These are phyloP conservation scores for Drosophila putrida DNA, from an alignment of 2,888 invertebrate species.

Conservation along the genomic window DNA sequence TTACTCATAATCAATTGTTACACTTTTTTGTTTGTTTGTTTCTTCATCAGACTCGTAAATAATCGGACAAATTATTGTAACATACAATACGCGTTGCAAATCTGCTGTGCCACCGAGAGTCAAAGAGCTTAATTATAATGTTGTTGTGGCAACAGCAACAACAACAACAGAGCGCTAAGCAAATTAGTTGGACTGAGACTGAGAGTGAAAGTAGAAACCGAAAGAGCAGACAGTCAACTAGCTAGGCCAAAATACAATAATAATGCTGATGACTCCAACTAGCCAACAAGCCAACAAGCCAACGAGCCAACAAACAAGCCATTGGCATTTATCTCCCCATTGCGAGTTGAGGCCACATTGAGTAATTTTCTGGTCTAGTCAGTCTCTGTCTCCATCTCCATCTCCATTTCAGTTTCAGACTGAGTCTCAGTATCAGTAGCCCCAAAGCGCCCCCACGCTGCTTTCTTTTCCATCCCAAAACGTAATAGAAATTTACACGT, in stretches of 20 bases:
- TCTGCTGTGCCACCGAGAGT: slow-evolving; percentile 38
- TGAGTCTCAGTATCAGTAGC: slow-evolving; percentile 13
- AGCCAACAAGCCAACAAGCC: slow-evolving; percentile 6
- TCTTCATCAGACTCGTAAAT: slow-evolving; percentile 32
- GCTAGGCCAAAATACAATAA: slow-evolving; percentile 16
- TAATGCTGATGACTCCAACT: slow-evolving; percentile 13
- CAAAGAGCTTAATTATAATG: slow-evolving; percentile 71
- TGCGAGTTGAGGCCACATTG: slow-evolving; percentile 47
- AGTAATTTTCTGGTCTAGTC: slow-evolving; percentile 73
- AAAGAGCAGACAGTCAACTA: slow-evolving; percentile 38
- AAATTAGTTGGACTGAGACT: slow-evolving; percentile 47
- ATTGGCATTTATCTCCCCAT: slow-evolving; percentile 38
- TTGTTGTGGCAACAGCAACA: slow-evolving; percentile 33
- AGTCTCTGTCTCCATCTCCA: slow-evolving; percentile 15
- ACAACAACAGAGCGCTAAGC: slow-evolving; percentile 24
- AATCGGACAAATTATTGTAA: slow-evolving; percentile 50
- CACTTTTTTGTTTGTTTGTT: slow-evolving; percentile 43
- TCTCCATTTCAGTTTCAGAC: slow-evolving; percentile 17
- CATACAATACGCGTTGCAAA: slow-evolving; percentile 35
- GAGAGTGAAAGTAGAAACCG: slow-evolving; percentile 67
- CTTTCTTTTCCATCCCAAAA: slow-evolving; percentile 61
- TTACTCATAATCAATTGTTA: slow-evolving; percentile 56
- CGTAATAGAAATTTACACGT: slow-evolving; percentile 72
- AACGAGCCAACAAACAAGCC: slow-evolving; percentile 32
- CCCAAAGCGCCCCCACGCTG: slow-evolving; percentile 31